These are phyloP conservation scores for Sebastolobus altivelis DNA, from an alignment of 2,797 vertebrate species.

Conservation along the genomic window DNA sequence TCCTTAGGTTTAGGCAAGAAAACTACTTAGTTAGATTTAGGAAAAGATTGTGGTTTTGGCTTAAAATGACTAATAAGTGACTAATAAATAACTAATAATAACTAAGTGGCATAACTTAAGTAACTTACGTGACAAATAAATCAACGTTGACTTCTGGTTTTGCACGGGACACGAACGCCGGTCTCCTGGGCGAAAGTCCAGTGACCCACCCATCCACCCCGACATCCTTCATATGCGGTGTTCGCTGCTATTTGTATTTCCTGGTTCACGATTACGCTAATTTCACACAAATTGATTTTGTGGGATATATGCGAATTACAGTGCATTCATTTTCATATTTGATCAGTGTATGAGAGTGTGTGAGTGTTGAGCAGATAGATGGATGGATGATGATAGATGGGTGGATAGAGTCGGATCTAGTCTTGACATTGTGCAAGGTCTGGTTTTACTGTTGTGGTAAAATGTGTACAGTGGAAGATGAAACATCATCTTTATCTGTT, in stretches of 20 bases:
- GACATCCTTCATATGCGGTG: too few species aligned
- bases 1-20: background rate
- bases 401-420: background rate
- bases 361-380: background rate
- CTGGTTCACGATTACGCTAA: too few species aligned
- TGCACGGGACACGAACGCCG: background rate
- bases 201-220: background rate
- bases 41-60: background rate
- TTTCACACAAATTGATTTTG: background rate
- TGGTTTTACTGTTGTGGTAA: background rate
- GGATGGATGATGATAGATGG: background rate
- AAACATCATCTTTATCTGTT: conserved; percentile 26
- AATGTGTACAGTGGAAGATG: conserved; percentile 11
- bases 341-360: background rate
- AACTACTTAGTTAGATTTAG: background rate
- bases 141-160: background rate
- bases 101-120: background rate
- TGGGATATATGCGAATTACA: background rate
- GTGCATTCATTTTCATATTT: background rate
- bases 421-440: conserved; percentile 1
- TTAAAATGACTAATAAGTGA: background rate
- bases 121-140: background rate
- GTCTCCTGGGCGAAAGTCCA: background rate
- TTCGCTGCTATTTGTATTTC: too few species aligned
- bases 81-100: background rate